These are phyloP conservation scores for Meleagris gallopavo DNA, from an alignment of 2,113 vertebrate genomes.

Conservation along the genomic window DNA sequence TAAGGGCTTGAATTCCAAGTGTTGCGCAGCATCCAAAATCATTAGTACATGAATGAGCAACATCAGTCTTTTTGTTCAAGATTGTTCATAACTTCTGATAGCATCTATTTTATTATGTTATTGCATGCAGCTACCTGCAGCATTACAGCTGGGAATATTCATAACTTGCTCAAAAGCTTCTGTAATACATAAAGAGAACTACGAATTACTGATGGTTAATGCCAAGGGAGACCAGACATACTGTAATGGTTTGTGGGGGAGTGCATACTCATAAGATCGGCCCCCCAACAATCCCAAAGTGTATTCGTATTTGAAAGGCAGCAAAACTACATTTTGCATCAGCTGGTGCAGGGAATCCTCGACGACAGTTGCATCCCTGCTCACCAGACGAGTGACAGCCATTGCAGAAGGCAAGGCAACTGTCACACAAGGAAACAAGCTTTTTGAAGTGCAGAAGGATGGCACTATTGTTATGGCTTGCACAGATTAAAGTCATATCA, in stretches of 20 bases:
- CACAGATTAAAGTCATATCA: neutral
- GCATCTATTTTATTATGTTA: neutral
- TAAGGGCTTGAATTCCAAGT: neutral
- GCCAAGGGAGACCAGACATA: neutral
- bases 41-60: neutral
- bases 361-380: neutral
- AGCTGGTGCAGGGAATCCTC: neutral
- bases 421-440: neutral
- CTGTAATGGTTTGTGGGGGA: rapidly evolving
- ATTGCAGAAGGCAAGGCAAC: neutral
- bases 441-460: neutral
- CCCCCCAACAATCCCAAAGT: neutral
- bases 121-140: neutral
- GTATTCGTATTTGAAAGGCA: neutral
- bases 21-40: neutral
- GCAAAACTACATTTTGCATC: neutral
- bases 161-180: neutral
- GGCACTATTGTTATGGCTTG: neutral
- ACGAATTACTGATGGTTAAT: neutral
- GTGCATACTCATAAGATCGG: rapidly evolving
- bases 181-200: neutral
- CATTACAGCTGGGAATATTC: neutral
- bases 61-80: neutral
- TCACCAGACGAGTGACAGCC: neutral
- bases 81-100: neutral